Base-by-base conservation (phyloP, 2,113 vertebrate genomes). In the Thymallus thymallus region DNA sequence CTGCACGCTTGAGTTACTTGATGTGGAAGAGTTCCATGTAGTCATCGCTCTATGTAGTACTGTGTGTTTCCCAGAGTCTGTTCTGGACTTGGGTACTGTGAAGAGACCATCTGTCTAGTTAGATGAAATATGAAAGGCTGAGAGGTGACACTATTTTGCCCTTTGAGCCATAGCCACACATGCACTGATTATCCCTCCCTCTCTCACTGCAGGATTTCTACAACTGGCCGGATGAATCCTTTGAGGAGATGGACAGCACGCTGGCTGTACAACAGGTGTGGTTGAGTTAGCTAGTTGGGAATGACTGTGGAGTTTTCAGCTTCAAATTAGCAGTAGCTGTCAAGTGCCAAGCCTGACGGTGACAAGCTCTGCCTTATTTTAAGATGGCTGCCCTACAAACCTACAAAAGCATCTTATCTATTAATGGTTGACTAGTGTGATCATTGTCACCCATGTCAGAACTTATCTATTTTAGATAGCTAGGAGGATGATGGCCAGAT, bases 151-250 rank as follows among this genome's bases (percentile, higher is more conserved):
- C 20, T 60, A 16, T 51, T 13, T 60, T 41, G 35, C 35, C 35
- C 35, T 41, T 41, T 41, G 35, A 41, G 35, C 35, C 35, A 41
- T 41, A 41, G 6, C 56, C n/a, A 60, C 6, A 60, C 56, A 60
- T 60, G 1, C 56, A 60, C n/a, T 60, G 56, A 60, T 16, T 22
- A 22, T 22, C 7, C 1, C 22, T 1, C 67, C 35, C 79, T 9
- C 68, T 24, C 14, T 4, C 80, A 23, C 78, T 48, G 71, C 79
- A 99, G 98, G 97, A 99, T 88, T 99, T 98, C 91, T 99, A 98
- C 92, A 98, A 96, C 87, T 99, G 98, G 97, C 96, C 97, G 32
- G 97, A 99, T 97, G 98, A 99, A 79, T 98, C 98, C n/a, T 98
- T 99, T 88, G 98, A 99, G 89, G 98, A 99, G 88, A 99, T 99